Evolutionary conservation across 2,113 vertebrate species (phyloP).

Genomic region (Callaeas wilsoni): DNA sequence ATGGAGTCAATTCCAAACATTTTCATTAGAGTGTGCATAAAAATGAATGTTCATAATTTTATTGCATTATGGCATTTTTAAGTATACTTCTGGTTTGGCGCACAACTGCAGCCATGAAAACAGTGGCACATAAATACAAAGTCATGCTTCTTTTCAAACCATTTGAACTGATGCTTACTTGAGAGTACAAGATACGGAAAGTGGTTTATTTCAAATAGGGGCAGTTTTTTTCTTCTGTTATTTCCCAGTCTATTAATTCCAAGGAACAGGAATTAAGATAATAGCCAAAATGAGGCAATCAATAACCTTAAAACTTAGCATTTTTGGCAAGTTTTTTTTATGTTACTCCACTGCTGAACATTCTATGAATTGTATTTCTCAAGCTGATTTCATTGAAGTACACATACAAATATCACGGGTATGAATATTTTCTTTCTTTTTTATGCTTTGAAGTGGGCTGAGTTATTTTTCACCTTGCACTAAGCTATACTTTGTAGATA

Average conservation of each 20-base stretch:
- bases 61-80: background rate
- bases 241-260: background rate
- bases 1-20: background rate
- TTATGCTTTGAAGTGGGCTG: background rate
- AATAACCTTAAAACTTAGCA: background rate
- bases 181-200: background rate
- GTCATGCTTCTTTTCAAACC: background rate
- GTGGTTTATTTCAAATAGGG: background rate
- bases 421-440: background rate
- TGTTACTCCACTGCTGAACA: background rate
- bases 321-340: background rate
- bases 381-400: background rate
- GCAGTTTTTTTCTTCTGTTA: background rate
- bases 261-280: background rate
- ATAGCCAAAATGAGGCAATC: background rate
- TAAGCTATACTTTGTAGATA: background rate
- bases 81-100: background rate
- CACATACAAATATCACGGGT: rapidly evolving
- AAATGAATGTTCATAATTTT: background rate
- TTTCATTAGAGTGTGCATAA: background rate
- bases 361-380: background rate
- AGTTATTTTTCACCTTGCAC: background rate
- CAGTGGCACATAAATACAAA: background rate
- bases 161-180: background rate
- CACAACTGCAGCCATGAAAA: background rate